A percentile compares a stretch with the other conserved stretches of the same genome.
Conservation (phyloP, 23 tunicate species). For the Aplidium turbinatum region DNA sequence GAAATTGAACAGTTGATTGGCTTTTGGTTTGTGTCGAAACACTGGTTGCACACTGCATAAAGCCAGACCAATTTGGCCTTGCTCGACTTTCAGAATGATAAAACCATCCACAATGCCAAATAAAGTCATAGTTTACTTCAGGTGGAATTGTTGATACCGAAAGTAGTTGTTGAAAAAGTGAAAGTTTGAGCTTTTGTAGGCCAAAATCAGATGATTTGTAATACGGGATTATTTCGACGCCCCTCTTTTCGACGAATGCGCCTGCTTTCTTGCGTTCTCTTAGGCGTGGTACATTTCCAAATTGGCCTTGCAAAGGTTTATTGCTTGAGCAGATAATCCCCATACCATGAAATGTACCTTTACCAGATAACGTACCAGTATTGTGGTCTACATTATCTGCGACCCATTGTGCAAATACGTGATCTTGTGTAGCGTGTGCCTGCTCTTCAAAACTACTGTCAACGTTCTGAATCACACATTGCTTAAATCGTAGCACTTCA, state of each 20-base stretch:
- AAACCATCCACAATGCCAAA: conserved; percentile 13
- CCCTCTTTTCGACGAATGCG: not conserved
- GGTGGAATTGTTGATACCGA: not conserved
- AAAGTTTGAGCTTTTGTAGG: not conserved
- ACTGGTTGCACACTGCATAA: not conserved
- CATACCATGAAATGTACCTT: conserved; percentile 10
- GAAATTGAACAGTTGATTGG: no score
- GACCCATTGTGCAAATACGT: not conserved
- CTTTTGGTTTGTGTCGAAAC: no score
- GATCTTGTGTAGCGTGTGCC: not conserved
- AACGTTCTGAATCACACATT: not conserved
- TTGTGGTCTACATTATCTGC: conserved; percentile 22
- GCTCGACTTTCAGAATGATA: not conserved
- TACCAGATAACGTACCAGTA: not conserved
- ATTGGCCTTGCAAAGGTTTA: not conserved
- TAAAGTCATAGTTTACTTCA: not conserved
- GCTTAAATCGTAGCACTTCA: not conserved
- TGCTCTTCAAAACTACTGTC: not conserved
- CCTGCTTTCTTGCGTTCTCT: not conserved
- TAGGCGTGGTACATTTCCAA: conserved; percentile 1
- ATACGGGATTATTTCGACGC: not conserved
- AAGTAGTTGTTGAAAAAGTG: not conserved
- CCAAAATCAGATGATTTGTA: not conserved
- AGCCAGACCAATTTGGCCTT: conserved; percentile 6
- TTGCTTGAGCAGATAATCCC: not conserved